phyloP scores from a whole-genome alignment of 1,140 invertebrate genomes.

The Epicauta chinensis region DNA sequence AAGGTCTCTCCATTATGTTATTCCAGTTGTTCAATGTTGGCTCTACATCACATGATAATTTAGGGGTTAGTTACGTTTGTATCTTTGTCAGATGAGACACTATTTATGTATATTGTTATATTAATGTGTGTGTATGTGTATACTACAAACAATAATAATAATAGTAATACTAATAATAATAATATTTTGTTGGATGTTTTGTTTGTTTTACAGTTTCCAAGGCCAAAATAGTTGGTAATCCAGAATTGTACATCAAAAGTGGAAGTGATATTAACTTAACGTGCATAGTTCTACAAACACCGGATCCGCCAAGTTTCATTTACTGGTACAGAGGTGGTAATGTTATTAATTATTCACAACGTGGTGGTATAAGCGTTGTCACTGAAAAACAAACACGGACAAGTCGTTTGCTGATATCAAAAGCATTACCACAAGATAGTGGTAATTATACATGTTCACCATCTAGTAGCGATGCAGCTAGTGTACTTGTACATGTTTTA shows the following conservation, averaged over 20 bases:
- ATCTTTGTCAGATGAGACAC: too few species aligned
- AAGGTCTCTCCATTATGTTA: too few species aligned
- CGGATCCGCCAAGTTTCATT: constrained; percentile 83
- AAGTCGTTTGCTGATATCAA: constrained; percentile 73
- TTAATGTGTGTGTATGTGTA: not conserved
- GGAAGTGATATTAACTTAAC: constrained; percentile 88
- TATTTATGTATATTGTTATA: not conserved
- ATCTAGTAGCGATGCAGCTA: constrained; percentile 52
- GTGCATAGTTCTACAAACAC: constrained; percentile 76
- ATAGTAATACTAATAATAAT: not conserved
- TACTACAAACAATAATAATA: not conserved
- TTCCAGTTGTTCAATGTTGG: too few species aligned
- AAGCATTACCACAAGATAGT: constrained; percentile 68
- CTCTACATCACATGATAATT: too few species aligned
- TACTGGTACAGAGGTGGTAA: constrained; percentile 84
- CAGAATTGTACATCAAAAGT: constrained; percentile 78
- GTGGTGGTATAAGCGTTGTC: constrained; percentile 77
- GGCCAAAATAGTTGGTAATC: constrained; percentile 78
- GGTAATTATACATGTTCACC: constrained; percentile 81
- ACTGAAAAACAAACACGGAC: constrained; percentile 81
- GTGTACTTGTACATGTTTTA: constrained; percentile 58
- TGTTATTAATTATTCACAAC: constrained; percentile 82
- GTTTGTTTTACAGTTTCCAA: constrained; percentile 69
- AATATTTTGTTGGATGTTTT: constrained; percentile 12
- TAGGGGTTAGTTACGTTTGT: too few species aligned